These are phyloP conservation scores for Cephus cinctus DNA, from an alignment of 1,140 invertebrate genomes.

Conservation along the genomic window DNA sequence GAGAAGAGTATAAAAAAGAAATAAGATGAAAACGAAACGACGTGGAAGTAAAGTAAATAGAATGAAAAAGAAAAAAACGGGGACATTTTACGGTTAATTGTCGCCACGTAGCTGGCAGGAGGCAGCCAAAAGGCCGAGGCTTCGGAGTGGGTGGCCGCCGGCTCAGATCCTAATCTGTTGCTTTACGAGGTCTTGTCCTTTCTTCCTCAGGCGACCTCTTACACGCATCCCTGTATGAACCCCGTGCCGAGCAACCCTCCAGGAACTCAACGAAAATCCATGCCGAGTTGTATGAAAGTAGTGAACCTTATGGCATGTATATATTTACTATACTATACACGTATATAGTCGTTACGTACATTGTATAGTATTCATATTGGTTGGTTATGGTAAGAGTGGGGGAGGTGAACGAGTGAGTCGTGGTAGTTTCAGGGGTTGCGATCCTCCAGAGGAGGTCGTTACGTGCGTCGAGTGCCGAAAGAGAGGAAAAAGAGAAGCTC, in stretches of 20 bases:
- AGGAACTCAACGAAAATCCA: too few species aligned
- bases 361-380: too few species aligned
- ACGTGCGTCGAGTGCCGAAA: constrained; percentile 18
- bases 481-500: constrained; percentile 16
- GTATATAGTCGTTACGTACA: too few species aligned
- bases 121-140: constrained; percentile 4
- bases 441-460: constrained; percentile 10
- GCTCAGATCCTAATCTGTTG: constrained; percentile 48
- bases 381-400: too few species aligned
- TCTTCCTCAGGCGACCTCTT: neutral
- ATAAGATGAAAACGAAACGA: too few species aligned
- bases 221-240: neutral
- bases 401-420: too few species aligned
- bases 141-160: constrained; percentile 47
- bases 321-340: too few species aligned
- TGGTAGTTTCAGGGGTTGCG: neutral
- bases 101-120: constrained; percentile 1
- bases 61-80: neutral
- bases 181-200: constrained; percentile 43
- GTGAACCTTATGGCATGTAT: too few species aligned
- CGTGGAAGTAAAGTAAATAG: too few species aligned
- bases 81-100: constrained; percentile 17
- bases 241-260: too few species aligned
- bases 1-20: too few species aligned
- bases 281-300: too few species aligned